Evolutionary conservation across 2,797 vertebrate genomes (phyloP).

Genomic region (Amblyopsis hoosieri): DNA sequence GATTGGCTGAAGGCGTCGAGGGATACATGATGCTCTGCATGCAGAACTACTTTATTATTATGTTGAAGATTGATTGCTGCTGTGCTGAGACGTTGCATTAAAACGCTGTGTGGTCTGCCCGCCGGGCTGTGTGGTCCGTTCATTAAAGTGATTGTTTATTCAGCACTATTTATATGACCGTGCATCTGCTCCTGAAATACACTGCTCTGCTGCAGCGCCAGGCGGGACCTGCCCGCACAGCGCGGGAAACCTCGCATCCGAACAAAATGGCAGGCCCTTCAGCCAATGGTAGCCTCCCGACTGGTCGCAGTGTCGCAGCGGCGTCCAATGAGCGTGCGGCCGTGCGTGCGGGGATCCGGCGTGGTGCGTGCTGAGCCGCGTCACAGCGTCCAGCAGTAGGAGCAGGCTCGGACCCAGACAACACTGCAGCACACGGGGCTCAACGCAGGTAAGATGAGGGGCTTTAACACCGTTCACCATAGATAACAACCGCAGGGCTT

Average conservation of each 20-base stretch:
- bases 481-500: too few relatives aligned
- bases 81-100: conserved; percentile 32
- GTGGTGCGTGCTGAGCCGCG: conserved; percentile 19
- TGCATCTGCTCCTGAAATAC: conserved; percentile 28
- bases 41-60: conserved; percentile 56
- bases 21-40: conserved; percentile 53
- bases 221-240: conserved; percentile 46
- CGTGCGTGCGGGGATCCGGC: conserved; percentile 26
- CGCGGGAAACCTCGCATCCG: not conserved
- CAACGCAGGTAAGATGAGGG: too few relatives aligned
- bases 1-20: conserved; percentile 50
- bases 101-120: conserved; percentile 14
- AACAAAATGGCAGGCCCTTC: not conserved
- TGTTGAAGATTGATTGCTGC: conserved; percentile 49
- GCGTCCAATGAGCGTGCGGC: conserved; percentile 34
- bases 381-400: not conserved
- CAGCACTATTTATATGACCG: conserved; percentile 21
- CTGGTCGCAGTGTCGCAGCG: not conserved
- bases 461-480: too few relatives aligned
- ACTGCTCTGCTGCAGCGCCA: conserved; percentile 52
- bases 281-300: conserved; percentile 13
- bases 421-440: too few relatives aligned
- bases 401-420: not conserved
- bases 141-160: too few relatives aligned
- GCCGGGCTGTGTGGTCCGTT: too few relatives aligned